These are phyloP conservation scores for Nephrotoma flavescens DNA, from an alignment of 2,888 invertebrate species.

Conservation along the genomic window DNA sequence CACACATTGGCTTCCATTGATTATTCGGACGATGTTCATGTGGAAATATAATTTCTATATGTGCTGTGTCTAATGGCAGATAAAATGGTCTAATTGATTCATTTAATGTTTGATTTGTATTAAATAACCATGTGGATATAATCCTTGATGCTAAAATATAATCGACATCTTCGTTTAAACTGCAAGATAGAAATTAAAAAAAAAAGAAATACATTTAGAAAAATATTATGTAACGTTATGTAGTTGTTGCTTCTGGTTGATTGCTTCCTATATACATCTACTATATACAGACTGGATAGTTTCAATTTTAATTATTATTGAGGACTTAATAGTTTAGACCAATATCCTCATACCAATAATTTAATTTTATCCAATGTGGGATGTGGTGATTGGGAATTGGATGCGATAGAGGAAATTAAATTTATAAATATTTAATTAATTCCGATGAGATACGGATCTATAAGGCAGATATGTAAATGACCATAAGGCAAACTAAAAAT, in stretches of 20 bases:
- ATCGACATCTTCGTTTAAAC: constrained; percentile 18
- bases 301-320: not conserved
- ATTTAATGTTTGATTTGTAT: constrained; percentile 28
- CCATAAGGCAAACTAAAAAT: too few relatives aligned
- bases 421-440: not conserved
- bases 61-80: constrained; percentile 28
- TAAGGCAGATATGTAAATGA: too few relatives aligned
- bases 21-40: constrained; percentile 26
- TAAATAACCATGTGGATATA: constrained; percentile 31
- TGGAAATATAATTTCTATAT: constrained; percentile 32
- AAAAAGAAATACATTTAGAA: not conserved
- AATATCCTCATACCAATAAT: not conserved
- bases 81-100: constrained; percentile 15
- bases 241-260: not conserved
- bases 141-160: constrained; percentile 31
- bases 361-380: not conserved
- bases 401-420: not conserved
- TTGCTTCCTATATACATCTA: not conserved
- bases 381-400: not conserved
- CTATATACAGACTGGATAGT: not conserved
- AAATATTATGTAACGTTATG: not conserved
- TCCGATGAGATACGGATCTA: too few relatives aligned
- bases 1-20: constrained; percentile 31
- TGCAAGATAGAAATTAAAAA: constrained; percentile 5
- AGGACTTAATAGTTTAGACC: not conserved